Base-by-base conservation (phyloP, 2,797 vertebrate genomes). In the Percopsis omiscomaycus region DNA sequence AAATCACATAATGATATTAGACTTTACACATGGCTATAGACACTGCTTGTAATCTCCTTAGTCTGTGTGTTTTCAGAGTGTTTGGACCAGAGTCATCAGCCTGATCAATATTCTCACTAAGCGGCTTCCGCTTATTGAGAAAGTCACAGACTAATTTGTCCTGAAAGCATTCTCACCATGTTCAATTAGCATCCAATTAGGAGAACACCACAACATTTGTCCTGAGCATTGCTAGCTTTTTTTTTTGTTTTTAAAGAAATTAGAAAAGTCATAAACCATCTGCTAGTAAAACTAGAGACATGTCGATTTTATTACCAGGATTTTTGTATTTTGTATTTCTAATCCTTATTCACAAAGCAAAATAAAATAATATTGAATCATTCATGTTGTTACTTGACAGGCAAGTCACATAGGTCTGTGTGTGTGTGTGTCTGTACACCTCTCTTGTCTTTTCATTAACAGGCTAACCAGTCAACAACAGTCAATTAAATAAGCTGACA, bases 401-500 rank as follows among this genome's bases (percentile, higher is more conserved):
- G 1, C 32, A 37, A 37, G 32, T 8, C 32, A 37, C 32, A 37
- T 8, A 30, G 13, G 54, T 32, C 14, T 32, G 29, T 32, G 54
- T 8, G 30, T 8, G 30, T 16, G 55, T 42, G 55, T 42, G n/a
- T 42, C 32, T 16, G 55, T 3, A 6, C 4, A 47, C 13, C 44
- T 59, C 45, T 22, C 45, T 15, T n/a, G 22, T 47, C 58, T 58
- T 27, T 45, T 50, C 14, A 54, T 66, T 71, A 55, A 53, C 0
- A 32, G 46, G 44, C 47, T n/a, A 37, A 59, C 14, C 28, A 14
- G 30, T 51, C 45, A 46, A 52, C 3, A 61, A 55, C 46, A 55
- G 54, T 22, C 22, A 22, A 22, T 22, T 22, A 22, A 22, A 22
- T 22, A 22, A 22, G 22, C 22, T 22, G 22, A 1, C 22, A 29